Conservation (phyloP, 2,113 vertebrate species). For the Oncorhynchus mykiss region DNA sequence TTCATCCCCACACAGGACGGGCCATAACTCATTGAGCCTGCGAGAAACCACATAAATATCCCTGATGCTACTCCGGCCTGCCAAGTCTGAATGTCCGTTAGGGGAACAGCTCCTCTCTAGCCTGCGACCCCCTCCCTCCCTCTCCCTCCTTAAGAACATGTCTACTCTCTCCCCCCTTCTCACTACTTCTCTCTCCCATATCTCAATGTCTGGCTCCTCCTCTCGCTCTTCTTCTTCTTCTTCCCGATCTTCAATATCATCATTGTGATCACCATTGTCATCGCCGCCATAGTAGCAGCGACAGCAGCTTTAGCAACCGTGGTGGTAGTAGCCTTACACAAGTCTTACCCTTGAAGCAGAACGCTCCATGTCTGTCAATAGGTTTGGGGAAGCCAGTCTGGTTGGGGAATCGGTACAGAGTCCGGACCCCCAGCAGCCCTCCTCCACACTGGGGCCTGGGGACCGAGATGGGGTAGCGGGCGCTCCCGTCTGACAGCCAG, state of each 20-base stretch:
- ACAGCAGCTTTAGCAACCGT: background rate
- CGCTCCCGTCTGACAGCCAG: conserved; percentile 91
- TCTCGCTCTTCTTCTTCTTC: too few relatives aligned
- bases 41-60: background rate
- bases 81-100: background rate
- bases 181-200: background rate
- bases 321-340: background rate
- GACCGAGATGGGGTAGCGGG: conserved; percentile 87
- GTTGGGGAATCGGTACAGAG: conserved; percentile 87
- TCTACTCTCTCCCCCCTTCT: background rate
- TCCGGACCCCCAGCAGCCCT: conserved; percentile 89
- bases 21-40: background rate
- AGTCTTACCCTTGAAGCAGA: conserved; percentile 89
- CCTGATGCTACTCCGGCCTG: background rate
- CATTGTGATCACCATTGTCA: too few relatives aligned
- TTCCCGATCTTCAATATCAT: background rate
- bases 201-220: too few relatives aligned
- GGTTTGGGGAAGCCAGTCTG: conserved; percentile 86
- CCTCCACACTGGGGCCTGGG: conserved; percentile 88
- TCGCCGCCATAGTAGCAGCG: background rate
- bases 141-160: too few relatives aligned
- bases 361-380: conserved; percentile 80
- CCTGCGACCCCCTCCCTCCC: too few relatives aligned
- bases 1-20: background rate
- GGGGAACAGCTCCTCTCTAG: background rate